phyloP scores from a whole-genome alignment of 1,140 invertebrate species.

The Pristionchus pacificus region DNA sequence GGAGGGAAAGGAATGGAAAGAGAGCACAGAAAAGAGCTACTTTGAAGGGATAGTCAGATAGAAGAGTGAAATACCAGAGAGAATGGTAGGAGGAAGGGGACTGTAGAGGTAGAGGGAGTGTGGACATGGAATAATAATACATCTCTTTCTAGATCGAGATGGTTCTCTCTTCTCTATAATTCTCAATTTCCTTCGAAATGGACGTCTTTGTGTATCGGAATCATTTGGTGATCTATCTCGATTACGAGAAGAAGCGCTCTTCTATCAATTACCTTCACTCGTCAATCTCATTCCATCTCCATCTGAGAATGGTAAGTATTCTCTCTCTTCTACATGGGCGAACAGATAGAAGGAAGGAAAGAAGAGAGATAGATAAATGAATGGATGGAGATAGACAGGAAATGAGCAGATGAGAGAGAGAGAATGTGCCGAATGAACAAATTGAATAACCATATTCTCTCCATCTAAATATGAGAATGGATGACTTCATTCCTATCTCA shows the following conservation, averaged over 20 bases:
- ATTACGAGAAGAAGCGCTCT: not conserved
- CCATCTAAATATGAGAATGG: too few relatives aligned
- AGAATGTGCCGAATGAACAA: too few relatives aligned
- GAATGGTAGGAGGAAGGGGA: not conserved
- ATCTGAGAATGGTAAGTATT: not conserved
- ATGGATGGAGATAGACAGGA: too few relatives aligned
- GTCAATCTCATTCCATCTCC: not conserved
- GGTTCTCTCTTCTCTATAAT: not conserved
- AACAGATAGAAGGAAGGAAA: too few relatives aligned
- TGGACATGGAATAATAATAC: not conserved
- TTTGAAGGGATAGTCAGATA: constrained; percentile 16
- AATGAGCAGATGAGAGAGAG: too few relatives aligned
- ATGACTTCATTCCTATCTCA: too few relatives aligned
- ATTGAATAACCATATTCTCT: too few relatives aligned
- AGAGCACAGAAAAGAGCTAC: constrained; percentile 12
- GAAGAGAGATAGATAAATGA: too few relatives aligned
- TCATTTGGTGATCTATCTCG: not conserved
- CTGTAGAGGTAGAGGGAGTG: not conserved
- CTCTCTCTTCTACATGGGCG: too few relatives aligned
- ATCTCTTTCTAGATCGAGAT: not conserved
- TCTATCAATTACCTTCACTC: not conserved
- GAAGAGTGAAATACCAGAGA: not conserved
- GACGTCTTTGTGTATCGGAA: not conserved
- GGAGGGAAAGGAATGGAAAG: not conserved
- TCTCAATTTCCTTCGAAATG: not conserved